Evolutionary conservation across 2,113 vertebrate species (phyloP).

Genomic region (Microtus richardsoni): DNA sequence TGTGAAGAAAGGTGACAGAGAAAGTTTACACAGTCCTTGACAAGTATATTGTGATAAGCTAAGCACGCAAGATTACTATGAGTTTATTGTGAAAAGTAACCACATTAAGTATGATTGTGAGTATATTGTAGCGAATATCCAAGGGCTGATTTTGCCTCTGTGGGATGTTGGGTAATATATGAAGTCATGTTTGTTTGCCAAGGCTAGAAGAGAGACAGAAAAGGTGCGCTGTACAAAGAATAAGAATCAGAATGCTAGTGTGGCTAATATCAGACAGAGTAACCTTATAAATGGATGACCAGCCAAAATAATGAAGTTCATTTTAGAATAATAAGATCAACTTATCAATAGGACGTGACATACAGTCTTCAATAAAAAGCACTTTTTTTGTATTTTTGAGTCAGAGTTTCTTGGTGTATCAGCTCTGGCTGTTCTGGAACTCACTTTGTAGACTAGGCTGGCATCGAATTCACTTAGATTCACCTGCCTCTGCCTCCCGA

Average conservation of each 20-base stretch:
- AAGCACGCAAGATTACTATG: not conserved
- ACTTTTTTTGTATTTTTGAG: too few relatives aligned
- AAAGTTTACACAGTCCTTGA: not conserved
- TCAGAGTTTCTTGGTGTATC: too few relatives aligned
- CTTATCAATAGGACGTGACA: not conserved
- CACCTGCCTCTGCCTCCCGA: too few relatives aligned
- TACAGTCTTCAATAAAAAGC: not conserved
- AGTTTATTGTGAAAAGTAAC: not conserved
- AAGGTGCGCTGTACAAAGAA: not conserved
- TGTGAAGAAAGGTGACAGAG: not conserved
- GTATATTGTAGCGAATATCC: not conserved
- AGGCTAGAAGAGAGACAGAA: not conserved
- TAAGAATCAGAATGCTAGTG: not conserved
- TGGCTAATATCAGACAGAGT: not conserved
- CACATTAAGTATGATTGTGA: not conserved
- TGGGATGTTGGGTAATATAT: not conserved
- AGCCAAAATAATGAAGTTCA: not conserved
- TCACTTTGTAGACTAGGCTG: too few relatives aligned
- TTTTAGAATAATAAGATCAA: conserved; percentile 27
- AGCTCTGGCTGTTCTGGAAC: too few relatives aligned
- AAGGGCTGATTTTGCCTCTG: not conserved
- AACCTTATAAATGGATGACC: not conserved
- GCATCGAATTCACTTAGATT: too few relatives aligned
- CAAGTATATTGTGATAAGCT: not conserved
- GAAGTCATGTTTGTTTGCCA: not conserved